Conservation (phyloP, 1,140 invertebrate genomes). For the Microplitis demolitor region DNA sequence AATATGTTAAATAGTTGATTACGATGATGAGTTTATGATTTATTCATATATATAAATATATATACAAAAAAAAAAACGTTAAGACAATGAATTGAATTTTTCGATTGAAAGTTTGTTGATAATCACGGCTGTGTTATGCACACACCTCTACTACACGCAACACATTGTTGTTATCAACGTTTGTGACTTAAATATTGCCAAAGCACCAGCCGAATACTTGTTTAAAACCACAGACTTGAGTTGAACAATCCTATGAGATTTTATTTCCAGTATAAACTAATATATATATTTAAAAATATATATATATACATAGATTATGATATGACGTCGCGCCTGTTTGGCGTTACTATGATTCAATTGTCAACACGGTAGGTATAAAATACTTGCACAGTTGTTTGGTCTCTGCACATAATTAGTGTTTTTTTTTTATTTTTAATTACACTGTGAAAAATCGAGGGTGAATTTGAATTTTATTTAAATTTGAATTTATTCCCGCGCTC, state of each 20-base stretch:
- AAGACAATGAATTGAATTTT: slow-evolving; percentile 49
- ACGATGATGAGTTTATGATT: slow-evolving; percentile 57
- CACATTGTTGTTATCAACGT: slow-evolving; percentile 51
- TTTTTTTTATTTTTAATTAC: neutral
- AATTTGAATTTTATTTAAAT: too few species aligned
- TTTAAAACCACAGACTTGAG: neutral
- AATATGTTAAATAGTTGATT: slow-evolving; percentile 54
- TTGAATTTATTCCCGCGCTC: too few species aligned
- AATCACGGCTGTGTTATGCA: slow-evolving; percentile 54
- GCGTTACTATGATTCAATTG: slow-evolving; percentile 48
- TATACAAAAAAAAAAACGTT: neutral
- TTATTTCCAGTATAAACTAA: slow-evolving; percentile 57
- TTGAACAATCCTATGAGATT: slow-evolving; percentile 52
- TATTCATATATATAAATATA: neutral
- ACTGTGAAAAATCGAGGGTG: too few species aligned
- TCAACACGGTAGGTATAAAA: slow-evolving; percentile 59
- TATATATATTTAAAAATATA: slow-evolving; percentile 36
- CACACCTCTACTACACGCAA: slow-evolving; percentile 37
- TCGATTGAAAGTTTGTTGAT: slow-evolving; percentile 43
- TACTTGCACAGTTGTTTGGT: slow-evolving; percentile 49
- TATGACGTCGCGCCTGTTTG: neutral
- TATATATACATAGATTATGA: too few species aligned
- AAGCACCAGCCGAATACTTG: slow-evolving; percentile 51
- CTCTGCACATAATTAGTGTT: neutral
- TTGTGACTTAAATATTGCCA: slow-evolving; percentile 57